A percentile compares a stretch with the other conserved stretches of the same genome.
Conservation (phyloP, 2,113 vertebrate species). For the Hyla sarda region DNA sequence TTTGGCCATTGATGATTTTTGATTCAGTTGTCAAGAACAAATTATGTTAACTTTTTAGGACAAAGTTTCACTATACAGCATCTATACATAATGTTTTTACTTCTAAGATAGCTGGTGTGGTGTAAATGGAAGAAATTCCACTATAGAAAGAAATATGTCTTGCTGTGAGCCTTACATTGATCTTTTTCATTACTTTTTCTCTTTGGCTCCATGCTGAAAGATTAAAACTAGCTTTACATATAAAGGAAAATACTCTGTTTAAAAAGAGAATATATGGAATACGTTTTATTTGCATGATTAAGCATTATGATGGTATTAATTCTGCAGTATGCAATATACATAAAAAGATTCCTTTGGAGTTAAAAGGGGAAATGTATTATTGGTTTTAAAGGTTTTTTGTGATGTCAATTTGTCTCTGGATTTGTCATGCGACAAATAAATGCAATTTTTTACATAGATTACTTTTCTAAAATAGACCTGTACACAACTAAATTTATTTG, state of each 20-base stretch:
- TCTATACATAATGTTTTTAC: not conserved
- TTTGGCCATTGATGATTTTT: no score
- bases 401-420: no score
- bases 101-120: not conserved
- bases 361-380: not conserved
- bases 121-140: not conserved
- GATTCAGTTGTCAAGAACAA: no score
- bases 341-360: not conserved
- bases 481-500: no score
- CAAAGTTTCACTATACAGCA: not conserved
- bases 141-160: conserved; percentile 28
- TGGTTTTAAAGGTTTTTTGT: no score
- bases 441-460: no score
- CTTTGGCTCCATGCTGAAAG: not conserved
- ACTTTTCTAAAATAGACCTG: no score
- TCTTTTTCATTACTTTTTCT: conserved; percentile 21
- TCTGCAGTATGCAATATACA: not conserved
- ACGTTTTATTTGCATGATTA: conserved; percentile 2
- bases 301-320: not conserved
- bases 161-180: conserved; percentile 15
- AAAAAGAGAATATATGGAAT: not conserved
- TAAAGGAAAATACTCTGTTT: not conserved
- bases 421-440: no score
- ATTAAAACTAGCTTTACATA: conserved; percentile 17
- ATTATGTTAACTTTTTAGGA: not conserved